These are phyloP conservation scores for Anguilla anguilla DNA, from an alignment of 2,797 vertebrate genomes.

Conservation along the genomic window DNA sequence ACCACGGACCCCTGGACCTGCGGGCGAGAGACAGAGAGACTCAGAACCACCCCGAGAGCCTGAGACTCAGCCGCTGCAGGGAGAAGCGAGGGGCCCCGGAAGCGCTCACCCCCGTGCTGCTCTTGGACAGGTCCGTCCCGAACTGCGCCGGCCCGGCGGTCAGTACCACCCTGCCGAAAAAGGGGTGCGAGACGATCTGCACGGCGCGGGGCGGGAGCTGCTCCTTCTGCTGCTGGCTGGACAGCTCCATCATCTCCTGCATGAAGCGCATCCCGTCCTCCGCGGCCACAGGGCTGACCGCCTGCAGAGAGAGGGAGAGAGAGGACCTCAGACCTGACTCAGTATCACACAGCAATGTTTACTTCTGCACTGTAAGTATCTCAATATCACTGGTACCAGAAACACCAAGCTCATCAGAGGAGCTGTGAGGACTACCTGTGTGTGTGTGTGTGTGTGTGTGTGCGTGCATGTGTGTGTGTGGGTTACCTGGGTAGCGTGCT, in stretches of 20 bases:
- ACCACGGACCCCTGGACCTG: conserved; percentile 93
- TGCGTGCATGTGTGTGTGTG: neutral
- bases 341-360: too few relatives aligned
- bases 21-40: neutral
- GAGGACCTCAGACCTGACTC: neutral
- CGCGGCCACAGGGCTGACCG: conserved; percentile 91
- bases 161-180: conserved; percentile 94
- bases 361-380: neutral
- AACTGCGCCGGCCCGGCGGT: conserved; percentile 97
- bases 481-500: conserved; percentile 93
- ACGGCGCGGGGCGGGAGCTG: conserved; percentile 96
- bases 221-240: conserved; percentile 98
- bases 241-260: conserved; percentile 99
- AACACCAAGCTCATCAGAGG: neutral
- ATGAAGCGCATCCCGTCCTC: conserved; percentile 97
- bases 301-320: conserved; percentile 65
- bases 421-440: neutral
- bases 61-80: neutral
- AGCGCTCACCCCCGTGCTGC: conserved; percentile 84
- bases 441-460: neutral
- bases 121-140: conserved; percentile 92
- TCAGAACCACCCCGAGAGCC: neutral
- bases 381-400: neutral
- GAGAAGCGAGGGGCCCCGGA: neutral
- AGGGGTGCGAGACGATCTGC: conserved; percentile 94